A percentile compares a stretch with the other conserved stretches of the same genome.
phyloP scores from a whole-genome alignment of 37 sponge, comb jelly and placozoan species.

The Geodia barretti region DNA sequence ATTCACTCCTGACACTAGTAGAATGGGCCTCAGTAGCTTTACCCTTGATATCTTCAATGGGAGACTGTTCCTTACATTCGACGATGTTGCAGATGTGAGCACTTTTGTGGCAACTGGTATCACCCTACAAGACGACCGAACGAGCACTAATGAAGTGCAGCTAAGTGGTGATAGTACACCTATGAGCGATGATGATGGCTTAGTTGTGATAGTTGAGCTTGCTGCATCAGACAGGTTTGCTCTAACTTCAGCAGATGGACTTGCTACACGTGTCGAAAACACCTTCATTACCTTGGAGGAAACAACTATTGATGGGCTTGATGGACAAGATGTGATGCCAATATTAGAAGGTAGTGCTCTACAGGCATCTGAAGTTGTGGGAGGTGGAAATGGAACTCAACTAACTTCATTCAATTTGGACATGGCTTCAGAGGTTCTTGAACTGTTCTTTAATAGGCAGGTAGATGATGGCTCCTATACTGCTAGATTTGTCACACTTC shows the following conservation, averaged over 20 bases:
- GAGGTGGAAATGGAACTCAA: constrained; percentile 68
- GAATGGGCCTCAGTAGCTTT: constrained; percentile 46
- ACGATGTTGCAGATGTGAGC: constrained; percentile 64
- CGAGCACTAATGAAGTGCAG: constrained; percentile 9
- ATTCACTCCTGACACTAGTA: constrained; percentile 47
- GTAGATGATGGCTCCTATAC: constrained; percentile 45
- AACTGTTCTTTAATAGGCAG: constrained; percentile 42
- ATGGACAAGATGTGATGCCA: constrained; percentile 32
- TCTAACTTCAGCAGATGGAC: constrained; percentile 22
- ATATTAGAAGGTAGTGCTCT: constrained; percentile 66
- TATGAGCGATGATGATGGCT: constrained; percentile 16
- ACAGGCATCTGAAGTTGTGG: constrained; percentile 60
- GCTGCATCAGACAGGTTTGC: constrained; percentile 2
- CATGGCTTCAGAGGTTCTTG: constrained; percentile 81
- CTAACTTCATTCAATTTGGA: constrained; percentile 71
- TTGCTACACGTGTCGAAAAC: constrained; percentile 60
- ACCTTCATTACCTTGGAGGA: constrained; percentile 44
- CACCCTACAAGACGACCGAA: constrained; percentile 48
- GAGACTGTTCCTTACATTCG: constrained; percentile 72
- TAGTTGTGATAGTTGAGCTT: constrained; percentile 38
- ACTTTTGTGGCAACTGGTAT: constrained; percentile 60
- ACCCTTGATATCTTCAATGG: constrained; percentile 78
- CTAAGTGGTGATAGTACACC: constrained; percentile 40
- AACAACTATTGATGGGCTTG: constrained; percentile 29
- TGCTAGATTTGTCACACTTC: constrained; percentile 23